Conservation (phyloP, 1,140 invertebrate genomes). For the Holcopasites calliopsidis region DNA sequence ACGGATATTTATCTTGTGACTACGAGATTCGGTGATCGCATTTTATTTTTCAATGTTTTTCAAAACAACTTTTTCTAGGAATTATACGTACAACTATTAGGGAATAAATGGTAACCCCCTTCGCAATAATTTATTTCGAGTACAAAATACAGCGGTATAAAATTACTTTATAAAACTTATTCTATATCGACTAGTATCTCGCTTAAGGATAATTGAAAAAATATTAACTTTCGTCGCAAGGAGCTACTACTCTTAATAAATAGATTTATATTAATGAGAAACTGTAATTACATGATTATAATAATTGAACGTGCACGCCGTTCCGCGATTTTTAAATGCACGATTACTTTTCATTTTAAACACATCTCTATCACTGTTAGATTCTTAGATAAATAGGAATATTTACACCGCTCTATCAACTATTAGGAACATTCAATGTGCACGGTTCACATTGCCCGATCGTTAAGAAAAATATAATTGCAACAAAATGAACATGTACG, state of each 20-base stretch:
- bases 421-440: slow-evolving; percentile 13
- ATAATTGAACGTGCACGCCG: neutral
- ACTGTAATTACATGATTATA: neutral
- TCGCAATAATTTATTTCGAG: neutral
- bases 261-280: neutral
- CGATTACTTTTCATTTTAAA: neutral
- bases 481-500: neutral
- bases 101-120: too few species aligned
- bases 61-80: too few species aligned
- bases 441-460: neutral
- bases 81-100: too few species aligned
- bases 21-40: too few species aligned
- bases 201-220: neutral
- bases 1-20: neutral
- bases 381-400: neutral
- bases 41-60: too few species aligned
- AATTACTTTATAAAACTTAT: neutral
- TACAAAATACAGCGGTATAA: neutral
- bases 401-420: neutral
- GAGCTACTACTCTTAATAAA: neutral
- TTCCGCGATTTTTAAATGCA: neutral
- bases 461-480: neutral
- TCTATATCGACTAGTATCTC: slow-evolving; percentile 9
- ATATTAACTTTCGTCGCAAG: neutral
- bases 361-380: slow-evolving; percentile 16